phyloP scores from a whole-genome alignment of 2,888 invertebrate species.

The Malthinus flaveolus region DNA sequence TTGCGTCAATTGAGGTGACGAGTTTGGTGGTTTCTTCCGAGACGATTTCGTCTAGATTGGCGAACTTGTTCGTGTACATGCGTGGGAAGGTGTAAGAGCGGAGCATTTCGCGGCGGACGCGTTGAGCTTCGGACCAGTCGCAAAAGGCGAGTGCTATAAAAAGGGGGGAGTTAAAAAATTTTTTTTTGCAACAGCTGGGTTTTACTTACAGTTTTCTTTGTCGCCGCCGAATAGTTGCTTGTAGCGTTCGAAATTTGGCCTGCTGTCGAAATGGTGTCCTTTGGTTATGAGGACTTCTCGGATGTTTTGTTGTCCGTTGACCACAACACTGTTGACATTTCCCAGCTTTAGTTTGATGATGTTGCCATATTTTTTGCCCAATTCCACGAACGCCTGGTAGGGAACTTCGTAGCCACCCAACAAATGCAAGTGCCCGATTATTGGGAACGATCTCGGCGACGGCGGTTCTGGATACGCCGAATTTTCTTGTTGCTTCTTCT shows the following conservation, averaged over 20 bases:
- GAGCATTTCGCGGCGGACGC: slow-evolving; percentile 62
- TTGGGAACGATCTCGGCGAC: slow-evolving; percentile 59
- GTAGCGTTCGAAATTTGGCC: slow-evolving; percentile 67
- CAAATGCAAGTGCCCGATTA: slow-evolving; percentile 62
- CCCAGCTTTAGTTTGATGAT: slow-evolving; percentile 61
- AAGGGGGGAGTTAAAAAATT: slow-evolving; percentile 16
- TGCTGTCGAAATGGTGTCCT: slow-evolving; percentile 64
- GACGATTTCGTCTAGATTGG: slow-evolving; percentile 58
- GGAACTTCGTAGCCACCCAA: slow-evolving; percentile 62
- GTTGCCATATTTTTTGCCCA: slow-evolving; percentile 59
- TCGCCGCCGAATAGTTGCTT: slow-evolving; percentile 65
- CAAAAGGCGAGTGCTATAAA: slow-evolving; percentile 68
- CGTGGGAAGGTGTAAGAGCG: slow-evolving; percentile 63
- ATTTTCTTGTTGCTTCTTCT: not conserved
- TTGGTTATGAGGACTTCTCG: slow-evolving; percentile 61
- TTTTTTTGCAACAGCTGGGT: not conserved
- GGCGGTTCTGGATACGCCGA: slow-evolving; percentile 53
- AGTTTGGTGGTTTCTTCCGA: slow-evolving; percentile 51
- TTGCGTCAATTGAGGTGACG: slow-evolving; percentile 40
- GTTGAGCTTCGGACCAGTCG: slow-evolving; percentile 68
- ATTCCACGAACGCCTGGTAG: slow-evolving; percentile 61
- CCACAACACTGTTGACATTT: slow-evolving; percentile 59
- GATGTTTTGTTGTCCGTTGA: slow-evolving; percentile 63
- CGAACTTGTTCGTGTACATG: slow-evolving; percentile 59
- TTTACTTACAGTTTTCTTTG: slow-evolving; percentile 68